Percentiles rank a stretch among this genome's conserved stretches.
These are phyloP conservation scores for Pavo muticus DNA, from an alignment of 2,113 vertebrate genomes.

Conservation along the genomic window DNA sequence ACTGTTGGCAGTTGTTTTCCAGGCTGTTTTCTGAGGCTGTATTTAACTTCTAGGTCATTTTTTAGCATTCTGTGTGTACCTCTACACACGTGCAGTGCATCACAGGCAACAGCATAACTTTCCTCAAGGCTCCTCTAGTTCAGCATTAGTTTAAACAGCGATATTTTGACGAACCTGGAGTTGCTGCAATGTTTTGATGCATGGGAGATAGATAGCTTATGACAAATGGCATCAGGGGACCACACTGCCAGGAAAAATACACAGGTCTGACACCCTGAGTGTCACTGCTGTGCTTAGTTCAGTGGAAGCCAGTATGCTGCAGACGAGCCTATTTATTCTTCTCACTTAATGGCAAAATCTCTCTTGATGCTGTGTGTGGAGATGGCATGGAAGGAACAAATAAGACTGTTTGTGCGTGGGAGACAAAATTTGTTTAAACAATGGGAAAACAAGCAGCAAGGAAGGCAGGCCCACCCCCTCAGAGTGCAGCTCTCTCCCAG, in stretches of 20 bases:
- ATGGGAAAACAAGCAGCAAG: slow-evolving; percentile 26
- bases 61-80: neutral
- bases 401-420: neutral
- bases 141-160: neutral
- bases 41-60: neutral
- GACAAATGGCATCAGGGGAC: neutral
- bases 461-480: neutral
- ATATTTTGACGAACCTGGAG: neutral
- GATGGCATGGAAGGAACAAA: neutral
- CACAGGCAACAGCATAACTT: neutral
- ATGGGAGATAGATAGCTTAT: neutral
- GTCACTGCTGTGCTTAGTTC: neutral
- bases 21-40: neutral
- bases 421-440: slow-evolving; percentile 12
- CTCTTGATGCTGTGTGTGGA: neutral
- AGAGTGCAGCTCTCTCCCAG: neutral
- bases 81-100: neutral
- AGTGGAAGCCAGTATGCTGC: neutral
- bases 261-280: neutral
- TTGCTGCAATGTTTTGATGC: neutral
- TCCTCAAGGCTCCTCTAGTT: neutral
- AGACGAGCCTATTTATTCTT: neutral
- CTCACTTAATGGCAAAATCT: neutral
- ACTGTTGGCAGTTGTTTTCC: neutral
- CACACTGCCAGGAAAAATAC: neutral